A percentile compares a stretch with the other conserved stretches of the same genome.
Conservation (phyloP, 2,888 invertebrate genomes). For the Lithophane ornitopus region DNA sequence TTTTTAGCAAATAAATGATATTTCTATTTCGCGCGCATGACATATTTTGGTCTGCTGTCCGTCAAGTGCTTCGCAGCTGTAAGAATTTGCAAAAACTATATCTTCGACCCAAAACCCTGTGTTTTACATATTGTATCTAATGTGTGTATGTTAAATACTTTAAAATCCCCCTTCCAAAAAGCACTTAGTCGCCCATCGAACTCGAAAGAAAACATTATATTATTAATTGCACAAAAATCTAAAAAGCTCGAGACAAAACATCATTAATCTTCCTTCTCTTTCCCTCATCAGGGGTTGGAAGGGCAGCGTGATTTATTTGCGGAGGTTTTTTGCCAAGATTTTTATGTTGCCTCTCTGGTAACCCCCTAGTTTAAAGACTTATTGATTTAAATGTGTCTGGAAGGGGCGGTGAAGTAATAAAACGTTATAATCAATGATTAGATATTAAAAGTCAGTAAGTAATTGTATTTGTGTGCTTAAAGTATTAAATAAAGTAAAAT, state of each 20-base stretch:
- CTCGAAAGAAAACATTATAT: slow-evolving; percentile 26
- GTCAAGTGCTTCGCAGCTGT: too few species aligned
- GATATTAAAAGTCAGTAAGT: too few species aligned
- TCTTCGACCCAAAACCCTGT: too few species aligned
- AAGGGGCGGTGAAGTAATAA: neutral
- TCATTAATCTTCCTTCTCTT: slow-evolving; percentile 71
- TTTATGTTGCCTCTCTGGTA: slow-evolving; percentile 65
- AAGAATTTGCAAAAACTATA: too few species aligned
- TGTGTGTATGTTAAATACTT: too few species aligned
- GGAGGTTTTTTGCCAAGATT: slow-evolving; percentile 67
- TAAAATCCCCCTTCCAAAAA: slow-evolving; percentile 1
- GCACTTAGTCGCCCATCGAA: slow-evolving; percentile 35
- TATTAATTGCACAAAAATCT: slow-evolving; percentile 58
- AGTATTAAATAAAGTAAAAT: too few species aligned
- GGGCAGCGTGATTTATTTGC: slow-evolving; percentile 70
- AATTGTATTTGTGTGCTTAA: too few species aligned
- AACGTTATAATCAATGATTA: too few species aligned
- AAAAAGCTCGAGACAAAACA: slow-evolving; percentile 61
- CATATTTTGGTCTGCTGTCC: too few species aligned
- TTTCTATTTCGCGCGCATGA: too few species aligned
- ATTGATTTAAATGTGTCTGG: slow-evolving; percentile 44
- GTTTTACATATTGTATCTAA: too few species aligned
- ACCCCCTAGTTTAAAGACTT: slow-evolving; percentile 53
- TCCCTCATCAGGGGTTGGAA: slow-evolving; percentile 67
- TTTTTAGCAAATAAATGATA: too few species aligned